Conservation (phyloP, 2,797 vertebrate species). For the Anniella stebbinsi region DNA sequence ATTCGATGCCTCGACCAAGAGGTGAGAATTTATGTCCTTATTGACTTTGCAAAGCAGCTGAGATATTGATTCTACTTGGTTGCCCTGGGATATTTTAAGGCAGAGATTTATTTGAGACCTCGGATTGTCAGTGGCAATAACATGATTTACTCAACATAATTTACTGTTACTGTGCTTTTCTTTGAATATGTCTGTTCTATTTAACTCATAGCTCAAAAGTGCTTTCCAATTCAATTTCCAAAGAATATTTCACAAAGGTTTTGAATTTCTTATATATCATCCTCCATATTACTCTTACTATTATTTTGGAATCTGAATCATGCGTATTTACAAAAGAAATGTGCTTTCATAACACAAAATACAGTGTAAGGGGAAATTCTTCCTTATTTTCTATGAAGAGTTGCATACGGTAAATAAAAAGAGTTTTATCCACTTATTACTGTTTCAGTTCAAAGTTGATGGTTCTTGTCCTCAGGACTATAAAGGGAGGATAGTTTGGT, state of each 20-base stretch:
- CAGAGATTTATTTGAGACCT: background rate
- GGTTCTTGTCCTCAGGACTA: background rate
- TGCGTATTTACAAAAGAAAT: background rate
- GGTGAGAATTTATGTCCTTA: background rate
- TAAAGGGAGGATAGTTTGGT: background rate
- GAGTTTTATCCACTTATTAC: background rate
- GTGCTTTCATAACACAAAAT: background rate
- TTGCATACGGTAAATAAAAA: background rate
- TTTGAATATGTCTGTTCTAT: slow-evolving; percentile 19
- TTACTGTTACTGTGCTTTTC: slow-evolving; percentile 7
- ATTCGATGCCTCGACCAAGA: background rate
- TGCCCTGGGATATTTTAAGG: slow-evolving; percentile 26
- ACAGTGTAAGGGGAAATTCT: background rate
- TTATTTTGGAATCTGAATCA: background rate
- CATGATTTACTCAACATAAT: slow-evolving; percentile 20
- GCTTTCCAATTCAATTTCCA: slow-evolving; percentile 13
- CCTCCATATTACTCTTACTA: slow-evolving; percentile 14
- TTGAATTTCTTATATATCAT: background rate
- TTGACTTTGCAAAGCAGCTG: slow-evolving; percentile 21
- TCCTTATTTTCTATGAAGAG: background rate
- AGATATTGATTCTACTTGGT: slow-evolving; percentile 34
- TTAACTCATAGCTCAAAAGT: slow-evolving; percentile 17
- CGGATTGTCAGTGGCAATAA: background rate
- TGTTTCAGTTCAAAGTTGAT: background rate
- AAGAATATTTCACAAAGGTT: background rate